Conservation (phyloP, 2,797 vertebrate species). For the Lagorchestes hirsutus region DNA sequence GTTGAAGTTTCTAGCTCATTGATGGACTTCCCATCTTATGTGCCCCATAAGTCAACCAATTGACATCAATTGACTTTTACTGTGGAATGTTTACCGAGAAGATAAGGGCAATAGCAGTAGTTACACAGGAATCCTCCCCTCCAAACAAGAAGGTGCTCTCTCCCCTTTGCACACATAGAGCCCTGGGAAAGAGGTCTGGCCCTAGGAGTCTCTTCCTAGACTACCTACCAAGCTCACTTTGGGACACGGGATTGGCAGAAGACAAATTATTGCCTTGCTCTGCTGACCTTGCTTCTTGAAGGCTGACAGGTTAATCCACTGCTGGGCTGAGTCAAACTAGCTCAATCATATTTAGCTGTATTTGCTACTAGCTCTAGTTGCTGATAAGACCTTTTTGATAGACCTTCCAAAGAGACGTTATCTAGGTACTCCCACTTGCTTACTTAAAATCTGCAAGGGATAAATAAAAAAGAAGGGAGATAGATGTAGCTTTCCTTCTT, state of each 20-base stretch:
- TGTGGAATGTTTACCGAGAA: background rate
- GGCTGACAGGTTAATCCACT: background rate
- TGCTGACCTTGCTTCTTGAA: background rate
- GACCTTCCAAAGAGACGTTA: background rate
- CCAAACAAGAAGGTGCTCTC: background rate
- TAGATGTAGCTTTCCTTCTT: background rate
- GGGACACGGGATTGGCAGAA: background rate
- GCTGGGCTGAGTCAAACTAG: background rate
- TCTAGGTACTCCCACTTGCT: background rate
- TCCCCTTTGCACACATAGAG: background rate
- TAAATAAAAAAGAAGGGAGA: background rate
- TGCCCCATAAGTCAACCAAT: background rate
- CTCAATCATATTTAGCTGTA: background rate
- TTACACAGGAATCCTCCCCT: background rate
- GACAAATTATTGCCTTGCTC: background rate
- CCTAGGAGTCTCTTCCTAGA: background rate
- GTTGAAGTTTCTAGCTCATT: background rate
- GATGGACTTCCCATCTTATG: background rate
- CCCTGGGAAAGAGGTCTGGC: too few species aligned
- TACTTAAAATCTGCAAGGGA: background rate
- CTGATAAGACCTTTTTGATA: background rate
- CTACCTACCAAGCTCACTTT: background rate
- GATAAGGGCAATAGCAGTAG: background rate
- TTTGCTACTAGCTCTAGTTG: background rate
- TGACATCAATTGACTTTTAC: background rate